phyloP scores from a whole-genome alignment of 2,113 vertebrate species.

The Pterophyllum scalare region DNA sequence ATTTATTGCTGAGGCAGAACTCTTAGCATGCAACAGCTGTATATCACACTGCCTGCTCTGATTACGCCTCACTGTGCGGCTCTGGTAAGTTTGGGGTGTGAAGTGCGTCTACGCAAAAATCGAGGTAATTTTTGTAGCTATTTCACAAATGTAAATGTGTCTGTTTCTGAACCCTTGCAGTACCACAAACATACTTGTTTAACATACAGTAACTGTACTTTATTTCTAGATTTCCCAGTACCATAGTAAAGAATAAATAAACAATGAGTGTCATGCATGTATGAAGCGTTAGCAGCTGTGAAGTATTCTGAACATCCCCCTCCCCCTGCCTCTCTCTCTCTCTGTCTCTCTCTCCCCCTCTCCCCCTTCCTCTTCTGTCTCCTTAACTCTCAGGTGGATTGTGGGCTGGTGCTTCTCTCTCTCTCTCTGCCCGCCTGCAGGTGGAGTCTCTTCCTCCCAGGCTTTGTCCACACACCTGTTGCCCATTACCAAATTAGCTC shows the following conservation, averaged over 20 bases:
- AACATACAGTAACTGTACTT: no score
- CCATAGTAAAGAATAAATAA: background rate
- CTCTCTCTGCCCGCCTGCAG: no score
- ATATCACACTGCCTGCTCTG: background rate
- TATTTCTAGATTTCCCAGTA: background rate
- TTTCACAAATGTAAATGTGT: background rate
- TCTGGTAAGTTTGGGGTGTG: background rate
- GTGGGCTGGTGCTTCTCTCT: no score
- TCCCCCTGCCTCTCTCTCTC: no score
- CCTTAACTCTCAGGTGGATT: no score
- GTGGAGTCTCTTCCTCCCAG: no score
- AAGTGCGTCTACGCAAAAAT: background rate
- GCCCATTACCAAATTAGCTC: no score
- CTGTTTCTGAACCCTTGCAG: background rate
- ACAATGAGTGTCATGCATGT: background rate
- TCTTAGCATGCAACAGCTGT: constrained; percentile 37
- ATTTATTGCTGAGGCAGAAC: constrained; percentile 54
- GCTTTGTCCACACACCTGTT: no score
- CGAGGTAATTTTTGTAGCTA: background rate
- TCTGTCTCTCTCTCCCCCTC: no score
- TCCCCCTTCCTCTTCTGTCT: no score
- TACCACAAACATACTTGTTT: background rate
- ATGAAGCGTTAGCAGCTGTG: background rate
- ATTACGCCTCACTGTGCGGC: background rate
- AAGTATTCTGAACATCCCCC: background rate